These are phyloP conservation scores for Aptenodytes forsteri DNA, from an alignment of 2,113 vertebrate species.

Conservation along the genomic window DNA sequence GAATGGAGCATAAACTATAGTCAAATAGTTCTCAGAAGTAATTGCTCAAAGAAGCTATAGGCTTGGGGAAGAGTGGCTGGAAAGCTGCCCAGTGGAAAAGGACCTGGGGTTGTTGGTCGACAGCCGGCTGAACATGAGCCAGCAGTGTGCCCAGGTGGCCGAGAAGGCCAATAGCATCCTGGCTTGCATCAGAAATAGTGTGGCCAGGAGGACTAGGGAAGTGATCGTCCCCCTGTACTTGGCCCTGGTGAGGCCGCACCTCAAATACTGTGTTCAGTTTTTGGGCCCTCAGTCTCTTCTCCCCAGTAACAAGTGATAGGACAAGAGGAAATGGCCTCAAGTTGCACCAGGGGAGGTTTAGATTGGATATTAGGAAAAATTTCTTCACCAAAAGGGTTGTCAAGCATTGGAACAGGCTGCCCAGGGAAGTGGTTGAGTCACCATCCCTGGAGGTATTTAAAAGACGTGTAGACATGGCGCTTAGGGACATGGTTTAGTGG, in stretches of 20 bases:
- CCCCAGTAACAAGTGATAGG: no score
- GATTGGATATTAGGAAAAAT: no score
- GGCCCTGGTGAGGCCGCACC: no score
- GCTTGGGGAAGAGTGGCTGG: neutral
- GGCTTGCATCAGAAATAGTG: no score
- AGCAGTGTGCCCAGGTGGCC: neutral
- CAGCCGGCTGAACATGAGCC: neutral
- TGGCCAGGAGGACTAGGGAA: no score
- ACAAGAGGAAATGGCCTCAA: no score
- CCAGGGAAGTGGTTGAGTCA: neutral
- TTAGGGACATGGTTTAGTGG: neutral
- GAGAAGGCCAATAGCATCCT: no score
- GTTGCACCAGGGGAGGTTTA: no score
- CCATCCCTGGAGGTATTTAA: neutral
- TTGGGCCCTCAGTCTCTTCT: no score
- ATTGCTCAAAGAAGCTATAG: neutral
- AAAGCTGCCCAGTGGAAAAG: neutral
- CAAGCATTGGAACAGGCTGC: neutral
- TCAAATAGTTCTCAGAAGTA: neutral
- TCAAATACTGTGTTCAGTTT: no score
- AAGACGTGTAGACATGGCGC: accelerated
- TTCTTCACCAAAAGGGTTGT: no score
- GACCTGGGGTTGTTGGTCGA: neutral
- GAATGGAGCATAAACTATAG: neutral
- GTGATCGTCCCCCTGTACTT: no score